phyloP scores from a whole-genome alignment of 2,797 vertebrate genomes.

The Cynopterus sphinx region DNA sequence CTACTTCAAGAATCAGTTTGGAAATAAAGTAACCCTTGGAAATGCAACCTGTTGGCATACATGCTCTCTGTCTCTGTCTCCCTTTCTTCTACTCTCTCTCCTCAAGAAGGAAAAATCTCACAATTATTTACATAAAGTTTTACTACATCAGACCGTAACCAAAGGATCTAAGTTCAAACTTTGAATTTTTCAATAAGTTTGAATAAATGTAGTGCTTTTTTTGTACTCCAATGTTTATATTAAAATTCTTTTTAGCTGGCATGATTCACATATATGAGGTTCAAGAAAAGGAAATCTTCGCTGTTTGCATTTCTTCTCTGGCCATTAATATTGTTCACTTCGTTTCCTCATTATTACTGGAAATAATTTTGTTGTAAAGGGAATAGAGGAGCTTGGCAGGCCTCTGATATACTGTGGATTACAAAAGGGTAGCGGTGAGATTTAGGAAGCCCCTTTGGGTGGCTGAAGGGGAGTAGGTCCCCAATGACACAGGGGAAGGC shows the following conservation, averaged over 20 bases:
- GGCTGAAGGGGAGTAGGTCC: neutral
- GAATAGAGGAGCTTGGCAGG: neutral
- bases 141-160: slow-evolving; percentile 21
- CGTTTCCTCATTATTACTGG: neutral
- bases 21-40: neutral
- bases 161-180: slow-evolving; percentile 31
- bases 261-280: neutral
- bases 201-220: neutral
- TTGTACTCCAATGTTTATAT: slow-evolving; percentile 22
- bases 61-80: neutral
- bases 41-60: neutral
- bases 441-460: neutral
- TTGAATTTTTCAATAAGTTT: slow-evolving; percentile 28
- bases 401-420: neutral
- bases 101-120: neutral
- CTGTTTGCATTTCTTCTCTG: slow-evolving; percentile 26
- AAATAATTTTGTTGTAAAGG: neutral
- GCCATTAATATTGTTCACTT: neutral
- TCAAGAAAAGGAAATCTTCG: slow-evolving; percentile 30
- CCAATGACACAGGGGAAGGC: neutral
- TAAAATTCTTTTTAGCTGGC: slow-evolving; percentile 4
- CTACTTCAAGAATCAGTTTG: neutral
- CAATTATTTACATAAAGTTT: slow-evolving; percentile 18
- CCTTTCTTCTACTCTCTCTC: neutral
- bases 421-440: neutral